phyloP scores from a whole-genome alignment of 2,888 invertebrate species.

The Laothoe populi region DNA sequence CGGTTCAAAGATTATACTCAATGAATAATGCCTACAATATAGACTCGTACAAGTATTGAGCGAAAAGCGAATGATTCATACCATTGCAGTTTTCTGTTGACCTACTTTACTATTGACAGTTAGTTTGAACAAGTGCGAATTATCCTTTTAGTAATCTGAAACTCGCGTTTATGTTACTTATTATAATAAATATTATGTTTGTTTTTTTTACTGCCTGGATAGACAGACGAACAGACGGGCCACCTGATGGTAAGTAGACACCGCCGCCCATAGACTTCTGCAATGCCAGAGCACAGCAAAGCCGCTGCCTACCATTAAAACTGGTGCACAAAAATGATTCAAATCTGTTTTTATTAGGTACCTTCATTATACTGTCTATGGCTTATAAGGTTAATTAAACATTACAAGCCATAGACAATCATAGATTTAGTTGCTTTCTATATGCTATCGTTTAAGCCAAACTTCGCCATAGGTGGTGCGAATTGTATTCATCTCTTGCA shows the following conservation, averaged over 20 bases:
- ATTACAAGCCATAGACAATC: too few species aligned
- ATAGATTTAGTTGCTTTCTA: neutral
- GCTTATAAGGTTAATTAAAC: neutral
- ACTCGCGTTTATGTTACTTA: neutral
- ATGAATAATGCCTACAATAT: slow-evolving; percentile 29
- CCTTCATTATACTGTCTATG: too few species aligned
- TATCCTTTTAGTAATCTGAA: slow-evolving; percentile 6
- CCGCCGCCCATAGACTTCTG: too few species aligned
- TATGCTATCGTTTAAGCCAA: slow-evolving; percentile 33
- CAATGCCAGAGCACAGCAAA: too few species aligned
- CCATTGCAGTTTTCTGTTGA: neutral
- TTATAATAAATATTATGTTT: neutral
- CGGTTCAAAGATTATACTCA: slow-evolving; percentile 43
- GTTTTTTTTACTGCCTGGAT: too few species aligned
- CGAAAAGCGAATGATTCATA: slow-evolving; percentile 11
- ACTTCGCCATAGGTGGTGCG: slow-evolving; percentile 25
- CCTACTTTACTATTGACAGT: neutral
- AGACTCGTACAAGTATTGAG: neutral
- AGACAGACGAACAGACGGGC: too few species aligned
- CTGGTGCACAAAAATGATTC: slow-evolving; percentile 2
- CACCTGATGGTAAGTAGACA: too few species aligned
- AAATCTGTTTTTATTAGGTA: neutral
- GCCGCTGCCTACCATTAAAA: too few species aligned
- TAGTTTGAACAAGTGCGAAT: slow-evolving; percentile 9
- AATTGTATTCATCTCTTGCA: slow-evolving; percentile 44